These are phyloP conservation scores for Gadopsis bispinosus DNA, from an alignment of 2,797 vertebrate species.

Conservation along the genomic window DNA sequence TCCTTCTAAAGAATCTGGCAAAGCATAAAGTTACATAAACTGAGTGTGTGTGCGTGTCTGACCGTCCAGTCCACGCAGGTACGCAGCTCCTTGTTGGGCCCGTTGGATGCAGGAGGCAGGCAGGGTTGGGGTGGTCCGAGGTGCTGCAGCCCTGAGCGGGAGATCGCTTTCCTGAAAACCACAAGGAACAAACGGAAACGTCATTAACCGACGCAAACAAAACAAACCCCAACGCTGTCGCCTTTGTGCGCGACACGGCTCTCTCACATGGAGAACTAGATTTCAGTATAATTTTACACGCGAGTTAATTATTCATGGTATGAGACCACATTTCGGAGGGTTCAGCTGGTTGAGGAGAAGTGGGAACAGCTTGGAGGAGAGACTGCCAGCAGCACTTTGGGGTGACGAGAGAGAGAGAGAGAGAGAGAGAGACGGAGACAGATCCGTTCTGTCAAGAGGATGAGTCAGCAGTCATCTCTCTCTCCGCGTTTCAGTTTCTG, in stretches of 20 bases:
- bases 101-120: conserved; percentile 90
- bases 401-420: conserved; percentile 59
- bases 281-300: conserved; percentile 33
- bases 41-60: conserved; percentile 62
- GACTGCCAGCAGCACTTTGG: conserved; percentile 71
- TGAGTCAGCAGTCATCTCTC: conserved; percentile 72
- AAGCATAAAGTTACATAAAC: neutral
- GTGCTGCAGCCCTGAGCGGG: conserved; percentile 96
- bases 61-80: conserved; percentile 96
- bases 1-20: neutral
- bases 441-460: conserved; percentile 64
- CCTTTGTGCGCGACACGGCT: neutral
- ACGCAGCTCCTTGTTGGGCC: conserved; percentile 93
- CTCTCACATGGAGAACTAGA: conserved; percentile 10
- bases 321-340: conserved; percentile 37
- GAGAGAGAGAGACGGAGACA: no score
- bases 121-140: conserved; percentile 90
- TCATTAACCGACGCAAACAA: neutral
- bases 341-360: conserved; percentile 62
- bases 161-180: conserved; percentile 94
- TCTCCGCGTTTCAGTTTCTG: conserved; percentile 16
- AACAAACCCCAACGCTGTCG: neutral
- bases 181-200: conserved; percentile 1
- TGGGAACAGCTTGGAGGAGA: conserved; percentile 73
- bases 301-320: conserved; percentile 57